A percentile compares a stretch with the other conserved stretches of the same genome.
Conservation (phyloP, 2,888 invertebrate species). For the Xestia sexstrigata region DNA sequence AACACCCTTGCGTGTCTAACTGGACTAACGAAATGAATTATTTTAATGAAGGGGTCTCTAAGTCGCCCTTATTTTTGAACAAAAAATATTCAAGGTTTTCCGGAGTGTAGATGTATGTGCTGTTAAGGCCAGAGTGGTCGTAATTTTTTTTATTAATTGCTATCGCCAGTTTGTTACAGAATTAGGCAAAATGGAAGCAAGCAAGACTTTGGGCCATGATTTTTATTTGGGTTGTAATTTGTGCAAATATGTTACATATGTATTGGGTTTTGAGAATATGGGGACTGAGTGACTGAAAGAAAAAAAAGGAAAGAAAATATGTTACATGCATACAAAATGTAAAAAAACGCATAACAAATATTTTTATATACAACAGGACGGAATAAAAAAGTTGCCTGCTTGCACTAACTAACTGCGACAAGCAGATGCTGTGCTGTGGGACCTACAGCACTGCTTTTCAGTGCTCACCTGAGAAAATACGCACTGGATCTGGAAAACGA, state of each 20-base stretch:
- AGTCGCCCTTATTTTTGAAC: constrained; percentile 61
- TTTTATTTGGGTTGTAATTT: constrained; percentile 23
- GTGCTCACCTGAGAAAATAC: not conserved
- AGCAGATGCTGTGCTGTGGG: not conserved
- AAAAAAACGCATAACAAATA: no score
- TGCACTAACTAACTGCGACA: not conserved
- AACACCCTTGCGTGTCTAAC: constrained; percentile 82
- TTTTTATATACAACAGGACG: no score
- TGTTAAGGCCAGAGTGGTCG: constrained; percentile 38
- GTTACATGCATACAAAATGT: no score
- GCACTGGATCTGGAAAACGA: not conserved
- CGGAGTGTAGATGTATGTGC: constrained; percentile 50
- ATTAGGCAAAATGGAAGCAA: constrained; percentile 49
- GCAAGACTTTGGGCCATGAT: constrained; percentile 25
- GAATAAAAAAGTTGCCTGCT: not conserved
- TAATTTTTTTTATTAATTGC: constrained; percentile 58
- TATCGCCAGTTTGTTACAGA: constrained; percentile 40
- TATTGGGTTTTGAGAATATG: not conserved
- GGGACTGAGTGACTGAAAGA: not conserved
- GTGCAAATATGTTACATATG: not conserved
- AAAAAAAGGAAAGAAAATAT: not conserved
- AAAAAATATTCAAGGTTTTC: constrained; percentile 59
- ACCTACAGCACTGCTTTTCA: not conserved
- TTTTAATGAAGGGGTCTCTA: constrained; percentile 82
- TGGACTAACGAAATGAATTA: constrained; percentile 85